Evolutionary conservation across 2,888 invertebrate genomes (phyloP).

Genomic region (Pollenia angustigena): DNA sequence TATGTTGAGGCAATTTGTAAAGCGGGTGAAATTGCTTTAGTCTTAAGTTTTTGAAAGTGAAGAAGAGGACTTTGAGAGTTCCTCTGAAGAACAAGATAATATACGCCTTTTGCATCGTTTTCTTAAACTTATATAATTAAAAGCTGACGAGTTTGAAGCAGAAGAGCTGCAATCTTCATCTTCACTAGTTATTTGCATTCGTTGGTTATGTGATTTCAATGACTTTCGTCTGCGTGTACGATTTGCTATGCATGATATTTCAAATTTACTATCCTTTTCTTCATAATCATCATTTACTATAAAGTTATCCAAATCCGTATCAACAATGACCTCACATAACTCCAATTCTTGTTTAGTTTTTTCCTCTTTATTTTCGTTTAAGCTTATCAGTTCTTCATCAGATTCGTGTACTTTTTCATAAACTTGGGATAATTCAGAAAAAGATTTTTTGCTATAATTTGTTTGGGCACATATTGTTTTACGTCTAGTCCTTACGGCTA

Average conservation of each 20-base stretch:
- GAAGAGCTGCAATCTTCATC: not conserved
- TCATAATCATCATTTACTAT: not conserved
- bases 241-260: constrained; percentile 70
- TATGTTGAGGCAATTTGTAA: constrained; percentile 20
- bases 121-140: not conserved
- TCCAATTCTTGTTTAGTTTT: not conserved
- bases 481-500: constrained; percentile 52
- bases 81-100: not conserved
- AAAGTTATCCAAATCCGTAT: not conserved
- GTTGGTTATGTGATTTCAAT: not conserved
- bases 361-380: not conserved
- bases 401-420: constrained; percentile 25
- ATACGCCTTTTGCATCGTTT: not conserved
- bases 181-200: not conserved
- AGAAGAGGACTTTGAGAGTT: not conserved
- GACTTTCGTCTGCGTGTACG: constrained; percentile 65
- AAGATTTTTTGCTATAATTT: not conserved
- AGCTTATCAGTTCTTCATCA: not conserved
- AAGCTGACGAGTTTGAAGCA: not conserved
- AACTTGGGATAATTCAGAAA: constrained; percentile 20
- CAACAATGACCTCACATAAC: not conserved
- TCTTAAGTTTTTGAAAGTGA: not conserved
- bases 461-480: constrained; percentile 49
- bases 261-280: constrained; percentile 18
- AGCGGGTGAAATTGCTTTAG: not conserved